Conservation (phyloP, 2,888 invertebrate genomes). For the Pristionchus arcanus region DNA sequence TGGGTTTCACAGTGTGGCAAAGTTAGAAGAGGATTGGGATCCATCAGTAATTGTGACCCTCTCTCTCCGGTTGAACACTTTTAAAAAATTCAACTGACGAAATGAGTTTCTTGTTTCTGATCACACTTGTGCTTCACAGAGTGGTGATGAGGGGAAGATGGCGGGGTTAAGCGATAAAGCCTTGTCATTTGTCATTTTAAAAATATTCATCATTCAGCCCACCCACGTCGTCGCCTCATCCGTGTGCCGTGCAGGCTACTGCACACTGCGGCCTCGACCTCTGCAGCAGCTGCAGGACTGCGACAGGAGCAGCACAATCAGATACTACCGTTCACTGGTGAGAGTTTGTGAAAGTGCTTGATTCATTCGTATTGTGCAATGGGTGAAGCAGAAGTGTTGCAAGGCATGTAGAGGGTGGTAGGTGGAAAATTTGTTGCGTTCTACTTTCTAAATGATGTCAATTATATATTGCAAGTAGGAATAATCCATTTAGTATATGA, state of each 20-base stretch:
- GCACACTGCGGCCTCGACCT: conserved; percentile 17
- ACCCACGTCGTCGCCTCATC: conserved; percentile 45
- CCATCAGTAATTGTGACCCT: too few relatives aligned
- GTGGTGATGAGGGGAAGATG: background rate
- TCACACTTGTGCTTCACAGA: background rate
- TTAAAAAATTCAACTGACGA: background rate
- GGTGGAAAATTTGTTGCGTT: too few relatives aligned
- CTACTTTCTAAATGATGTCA: too few relatives aligned
- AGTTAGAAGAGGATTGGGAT: too few relatives aligned
- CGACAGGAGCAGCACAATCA: background rate
- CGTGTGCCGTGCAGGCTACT: conserved; percentile 44
- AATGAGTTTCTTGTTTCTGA: background rate
- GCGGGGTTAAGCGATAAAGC: background rate
- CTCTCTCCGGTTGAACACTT: too few relatives aligned
- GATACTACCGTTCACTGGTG: conserved; percentile 26
- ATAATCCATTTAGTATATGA: too few relatives aligned
- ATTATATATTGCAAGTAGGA: too few relatives aligned
- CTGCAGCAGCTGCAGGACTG: background rate
- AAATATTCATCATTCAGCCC: conserved; percentile 7
- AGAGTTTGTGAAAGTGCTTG: background rate
- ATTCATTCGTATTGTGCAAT: too few relatives aligned
- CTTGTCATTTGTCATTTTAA: background rate
- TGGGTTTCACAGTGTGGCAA: too few relatives aligned
- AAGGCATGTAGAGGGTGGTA: too few relatives aligned
- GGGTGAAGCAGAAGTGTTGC: too few relatives aligned